phyloP scores from a whole-genome alignment of 1,140 invertebrate genomes.

The Drosophila nigromelanica region DNA sequence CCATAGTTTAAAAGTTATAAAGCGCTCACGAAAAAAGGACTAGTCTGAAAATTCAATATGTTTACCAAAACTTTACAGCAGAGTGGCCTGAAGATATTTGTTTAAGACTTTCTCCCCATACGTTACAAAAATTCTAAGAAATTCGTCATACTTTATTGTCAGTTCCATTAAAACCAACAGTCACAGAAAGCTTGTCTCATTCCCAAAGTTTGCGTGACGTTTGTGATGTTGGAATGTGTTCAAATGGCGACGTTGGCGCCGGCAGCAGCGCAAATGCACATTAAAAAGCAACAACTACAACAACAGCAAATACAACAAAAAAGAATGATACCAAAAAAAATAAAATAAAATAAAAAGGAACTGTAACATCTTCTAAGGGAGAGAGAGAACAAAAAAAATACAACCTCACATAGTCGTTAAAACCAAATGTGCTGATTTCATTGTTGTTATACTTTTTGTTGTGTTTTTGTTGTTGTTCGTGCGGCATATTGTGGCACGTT shows the following conservation, averaged over 20 bases:
- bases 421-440: slow-evolving; percentile 81
- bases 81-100: slow-evolving; percentile 12
- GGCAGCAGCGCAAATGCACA: slow-evolving; percentile 66
- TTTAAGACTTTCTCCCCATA: not conserved
- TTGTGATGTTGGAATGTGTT: slow-evolving; percentile 59
- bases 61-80: not conserved
- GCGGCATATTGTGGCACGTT: slow-evolving; percentile 37
- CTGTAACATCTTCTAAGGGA: slow-evolving; percentile 53
- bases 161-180: slow-evolving; percentile 42
- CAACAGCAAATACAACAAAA: slow-evolving; percentile 1
- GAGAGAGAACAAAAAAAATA: slow-evolving; percentile 24
- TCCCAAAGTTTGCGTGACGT: slow-evolving; percentile 48
- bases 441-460: slow-evolving; percentile 42
- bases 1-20: too few species aligned
- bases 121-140: slow-evolving; percentile 20
- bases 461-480: slow-evolving; percentile 18
- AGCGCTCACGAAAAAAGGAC: too few species aligned
- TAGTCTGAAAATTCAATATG: not conserved
- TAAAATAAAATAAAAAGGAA: slow-evolving; percentile 27
- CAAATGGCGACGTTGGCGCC: slow-evolving; percentile 59
- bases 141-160: slow-evolving; percentile 43
- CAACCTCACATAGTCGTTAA: slow-evolving; percentile 72
- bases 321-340: slow-evolving; percentile 11
- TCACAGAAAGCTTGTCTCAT: slow-evolving; percentile 26
- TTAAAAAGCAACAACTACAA: slow-evolving; percentile 71